Base-by-base conservation (phyloP, 2,113 vertebrate species). In the Callipepla californica region DNA sequence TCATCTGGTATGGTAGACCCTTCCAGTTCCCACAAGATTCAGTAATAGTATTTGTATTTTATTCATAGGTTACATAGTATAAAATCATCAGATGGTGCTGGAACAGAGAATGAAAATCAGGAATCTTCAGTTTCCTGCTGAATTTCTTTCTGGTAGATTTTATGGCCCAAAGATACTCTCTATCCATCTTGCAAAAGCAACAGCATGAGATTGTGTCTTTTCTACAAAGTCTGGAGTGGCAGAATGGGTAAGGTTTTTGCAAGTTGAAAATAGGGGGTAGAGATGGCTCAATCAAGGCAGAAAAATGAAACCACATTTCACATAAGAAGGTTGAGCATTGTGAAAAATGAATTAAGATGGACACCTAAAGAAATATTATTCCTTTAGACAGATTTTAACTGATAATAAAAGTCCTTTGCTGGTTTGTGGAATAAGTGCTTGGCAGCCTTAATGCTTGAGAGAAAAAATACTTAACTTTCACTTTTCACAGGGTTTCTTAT, bases 61-160 rank as follows among this genome's bases (percentile, higher is more conserved):
- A 85, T 92, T 85, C 55, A 62, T 58, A 74, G 15, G 20, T 80
- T 83, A 44, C 50, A 74, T 42, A 83, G n/a, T 70, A 86, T 32
- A 83, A 80, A 80, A 55, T 63, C 61, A 74, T 84, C 61, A 90
- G 90, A 93, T 81, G 11, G 28, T 28, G 57, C 32, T 67, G 34
- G 42, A 83, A 61, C 45, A 67, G 55, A 81, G 80, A 94, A 89
- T 47, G 40, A 74, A 72, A 68, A 84, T 53, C 6, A 5, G 6
- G 7, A 69, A 48, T 16, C 40, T 85, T 73, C 36, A 69, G 8
- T 86, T 92, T 90, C 42, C 34, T 51, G 7, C 19, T 85, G 48
- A 73, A 82, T 88, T 83, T 55, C 59, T 58, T 87, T 42, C 14
- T 34, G 3, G 18, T 30, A 75, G 20, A 16, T 87, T 70, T 93